Evolutionary conservation across 1,140 invertebrate species (phyloP).

Genomic region (Anoplophora glabripennis): DNA sequence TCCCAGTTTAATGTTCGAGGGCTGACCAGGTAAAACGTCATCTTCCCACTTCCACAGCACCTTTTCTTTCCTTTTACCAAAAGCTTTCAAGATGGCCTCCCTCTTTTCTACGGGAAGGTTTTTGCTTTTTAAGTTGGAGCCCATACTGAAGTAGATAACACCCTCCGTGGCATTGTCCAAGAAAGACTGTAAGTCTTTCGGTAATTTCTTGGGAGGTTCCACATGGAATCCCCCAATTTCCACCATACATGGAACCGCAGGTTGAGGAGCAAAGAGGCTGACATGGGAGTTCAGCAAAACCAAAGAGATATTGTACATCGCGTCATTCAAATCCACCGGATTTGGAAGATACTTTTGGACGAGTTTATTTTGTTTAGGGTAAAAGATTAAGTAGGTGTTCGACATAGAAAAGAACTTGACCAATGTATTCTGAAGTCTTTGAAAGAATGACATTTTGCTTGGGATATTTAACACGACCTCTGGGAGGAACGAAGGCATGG

Average conservation of each 20-base stretch:
- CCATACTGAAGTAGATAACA: slow-evolving; percentile 68
- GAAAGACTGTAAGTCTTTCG: slow-evolving; percentile 56
- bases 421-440: slow-evolving; percentile 49
- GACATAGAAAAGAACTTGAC: neutral
- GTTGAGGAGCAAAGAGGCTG: slow-evolving; percentile 53
- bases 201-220: slow-evolving; percentile 31
- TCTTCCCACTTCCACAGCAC: slow-evolving; percentile 68
- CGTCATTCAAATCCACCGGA: slow-evolving; percentile 51
- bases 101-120: slow-evolving; percentile 50
- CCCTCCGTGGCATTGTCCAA: slow-evolving; percentile 59
- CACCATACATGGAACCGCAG: slow-evolving; percentile 55
- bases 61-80: slow-evolving; percentile 55
- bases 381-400: slow-evolving; percentile 5
- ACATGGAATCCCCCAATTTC: slow-evolving; percentile 49
- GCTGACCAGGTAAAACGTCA: slow-evolving; percentile 44
- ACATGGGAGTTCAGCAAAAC: slow-evolving; percentile 59
- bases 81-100: slow-evolving; percentile 51
- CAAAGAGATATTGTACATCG: slow-evolving; percentile 53
- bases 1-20: slow-evolving; percentile 21
- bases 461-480: slow-evolving; percentile 36
- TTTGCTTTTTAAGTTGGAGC: slow-evolving; percentile 56
- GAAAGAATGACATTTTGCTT: slow-evolving; percentile 49
- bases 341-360: slow-evolving; percentile 48
- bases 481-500: slow-evolving; percentile 47
- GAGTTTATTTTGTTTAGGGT: slow-evolving; percentile 40